Evolutionary conservation across 2,797 vertebrate species (phyloP), one percentile per base, ranked within the genome.

Genomic region (Potorous gilbertii): DNA sequence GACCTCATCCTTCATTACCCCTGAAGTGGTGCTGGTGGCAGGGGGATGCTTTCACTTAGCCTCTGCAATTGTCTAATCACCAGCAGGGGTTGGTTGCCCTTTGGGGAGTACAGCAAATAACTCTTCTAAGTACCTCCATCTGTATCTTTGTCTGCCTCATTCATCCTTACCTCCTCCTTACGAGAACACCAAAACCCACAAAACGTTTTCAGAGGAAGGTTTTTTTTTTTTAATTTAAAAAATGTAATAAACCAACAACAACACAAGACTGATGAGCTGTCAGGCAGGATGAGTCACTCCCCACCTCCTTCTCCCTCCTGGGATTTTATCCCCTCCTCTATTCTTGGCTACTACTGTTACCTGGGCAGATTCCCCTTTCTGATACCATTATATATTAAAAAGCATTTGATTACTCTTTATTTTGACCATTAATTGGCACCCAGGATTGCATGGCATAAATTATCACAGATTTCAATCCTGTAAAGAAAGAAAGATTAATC

Each of bases 401-500:
- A 14, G 93, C 40, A 40, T 28, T 95, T 95, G 90, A 92, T 74
- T 95, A 81, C 29, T 54, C 92, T 92, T 97, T 97, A 96, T 93
- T 90, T 96, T 92, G 81, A 93, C 97, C 97, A 95, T 95, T 98
- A 98, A 98, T 98, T 96, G 96, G 96, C 92, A 96, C 95, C 94
- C 90, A 97, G 97, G 97, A 90, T 97, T 96, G 92, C 90, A 59
- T 97, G 96, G 56, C 97, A 95, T 96, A 97, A 97, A 97, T 98
- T 97, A 98, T 92, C 94, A 95, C 97, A 92, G 97, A 97, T 98
- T 98, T 96, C 90, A 97, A 94, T 89, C 94, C 94, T 97, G 96
- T 11, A 46, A 81, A 81, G 94, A 96, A 98, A 94, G 96, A 97
- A 98, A 98, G 97, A 98, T 98, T 97, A 98, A 96, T 97, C 98